Percentiles rank a stretch among this genome's conserved stretches.
phyloP scores from a whole-genome alignment of 2,888 invertebrate species.

The Idaea dimidiata region DNA sequence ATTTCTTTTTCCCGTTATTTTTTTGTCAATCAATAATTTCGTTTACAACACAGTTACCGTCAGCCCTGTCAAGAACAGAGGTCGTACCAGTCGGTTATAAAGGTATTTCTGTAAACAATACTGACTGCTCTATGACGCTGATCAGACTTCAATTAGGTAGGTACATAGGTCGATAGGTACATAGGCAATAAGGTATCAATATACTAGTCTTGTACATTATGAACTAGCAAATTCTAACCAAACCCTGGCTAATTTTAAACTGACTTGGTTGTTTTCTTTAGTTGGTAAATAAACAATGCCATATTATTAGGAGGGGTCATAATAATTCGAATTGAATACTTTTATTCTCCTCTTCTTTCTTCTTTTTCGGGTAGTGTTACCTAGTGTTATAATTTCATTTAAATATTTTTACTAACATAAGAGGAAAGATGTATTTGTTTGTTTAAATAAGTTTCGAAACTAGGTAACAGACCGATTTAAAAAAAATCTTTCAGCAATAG shows the following conservation, averaged over 20 bases:
- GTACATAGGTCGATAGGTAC: neutral
- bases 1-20: neutral
- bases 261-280: neutral
- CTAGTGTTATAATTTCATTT: no score
- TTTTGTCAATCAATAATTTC: neutral
- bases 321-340: no score
- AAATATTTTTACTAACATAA: no score
- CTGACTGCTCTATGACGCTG: neutral
- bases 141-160: neutral
- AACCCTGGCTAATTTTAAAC: neutral
- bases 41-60: neutral
- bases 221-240: neutral
- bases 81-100: neutral
- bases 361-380: no score
- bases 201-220: neutral
- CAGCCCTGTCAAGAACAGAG: neutral
- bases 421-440: no score
- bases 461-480: no score
- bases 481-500: no score
- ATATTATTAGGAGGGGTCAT: no score
- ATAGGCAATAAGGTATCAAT: no score
- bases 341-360: no score
- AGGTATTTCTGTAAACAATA: slow-evolving; percentile 1
- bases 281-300: no score
- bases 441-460: no score